Conservation (phyloP, 2,888 invertebrate genomes). For the Lycophotia porphyrea region DNA sequence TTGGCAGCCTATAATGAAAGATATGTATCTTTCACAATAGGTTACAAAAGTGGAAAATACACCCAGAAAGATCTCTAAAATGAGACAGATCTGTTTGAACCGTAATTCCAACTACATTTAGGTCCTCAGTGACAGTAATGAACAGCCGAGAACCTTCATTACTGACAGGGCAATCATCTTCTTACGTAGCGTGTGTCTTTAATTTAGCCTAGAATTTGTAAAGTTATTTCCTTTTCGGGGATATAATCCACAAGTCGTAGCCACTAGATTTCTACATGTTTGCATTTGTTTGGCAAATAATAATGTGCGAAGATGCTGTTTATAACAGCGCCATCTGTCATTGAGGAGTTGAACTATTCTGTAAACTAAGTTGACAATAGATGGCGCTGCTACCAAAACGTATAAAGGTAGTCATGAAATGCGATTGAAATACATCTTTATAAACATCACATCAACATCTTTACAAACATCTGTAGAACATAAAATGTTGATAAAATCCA, state of each 20-base stretch:
- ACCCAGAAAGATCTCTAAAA: not conserved
- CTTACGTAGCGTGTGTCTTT: not conserved
- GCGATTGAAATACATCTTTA: not conserved
- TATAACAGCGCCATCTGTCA: slow-evolving; percentile 35
- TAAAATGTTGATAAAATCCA: not conserved
- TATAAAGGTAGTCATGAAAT: not conserved
- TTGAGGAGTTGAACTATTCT: not conserved
- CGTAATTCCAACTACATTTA: slow-evolving; percentile 24
- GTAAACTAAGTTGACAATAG: not conserved
- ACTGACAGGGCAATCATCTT: not conserved
- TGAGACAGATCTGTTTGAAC: not conserved
- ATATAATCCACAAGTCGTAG: not conserved
- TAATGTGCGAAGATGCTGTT: not conserved
- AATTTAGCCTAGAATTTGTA: not conserved
- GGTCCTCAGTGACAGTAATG: slow-evolving; percentile 23
- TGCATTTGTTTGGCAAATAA: not conserved
- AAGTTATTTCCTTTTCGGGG: not conserved
- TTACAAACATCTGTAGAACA: no score
- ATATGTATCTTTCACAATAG: no score
- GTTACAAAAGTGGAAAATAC: not conserved
- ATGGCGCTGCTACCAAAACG: slow-evolving; percentile 18
- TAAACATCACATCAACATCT: no score
- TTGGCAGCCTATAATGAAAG: no score
- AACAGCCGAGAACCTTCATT: slow-evolving; percentile 32
- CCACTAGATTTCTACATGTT: not conserved